Conservation (phyloP, 2,888 invertebrate species). For the Stenodema calcarata region DNA sequence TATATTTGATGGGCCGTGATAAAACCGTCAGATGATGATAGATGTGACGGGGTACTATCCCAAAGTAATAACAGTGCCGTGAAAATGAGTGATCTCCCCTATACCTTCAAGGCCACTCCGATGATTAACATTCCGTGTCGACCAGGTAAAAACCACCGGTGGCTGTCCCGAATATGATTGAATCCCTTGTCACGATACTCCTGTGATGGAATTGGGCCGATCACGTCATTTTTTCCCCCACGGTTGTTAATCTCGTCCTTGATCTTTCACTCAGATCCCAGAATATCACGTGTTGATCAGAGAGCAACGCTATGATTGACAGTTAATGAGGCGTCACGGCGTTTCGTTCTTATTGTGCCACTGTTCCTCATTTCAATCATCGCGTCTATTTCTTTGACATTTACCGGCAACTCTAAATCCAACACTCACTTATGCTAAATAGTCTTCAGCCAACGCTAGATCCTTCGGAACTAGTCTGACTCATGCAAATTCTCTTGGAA, state of each 20-base stretch:
- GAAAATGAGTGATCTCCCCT: constrained; percentile 17
- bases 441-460: too few relatives aligned
- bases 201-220: background rate
- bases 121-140: constrained; percentile 32
- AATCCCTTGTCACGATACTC: background rate
- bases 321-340: too few relatives aligned
- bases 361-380: too few relatives aligned
- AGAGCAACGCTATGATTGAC: too few relatives aligned
- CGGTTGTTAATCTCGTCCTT: background rate
- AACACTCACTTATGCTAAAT: too few relatives aligned
- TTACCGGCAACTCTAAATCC: too few relatives aligned
- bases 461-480: too few relatives aligned
- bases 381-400: too few relatives aligned
- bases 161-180: constrained; percentile 37
- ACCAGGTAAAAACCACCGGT: background rate
- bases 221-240: background rate
- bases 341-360: too few relatives aligned
- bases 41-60: background rate
- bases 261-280: background rate
- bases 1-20: constrained; percentile 29
- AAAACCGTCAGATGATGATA: constrained; percentile 21
- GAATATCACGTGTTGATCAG: background rate
- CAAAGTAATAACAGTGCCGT: constrained; percentile 11
- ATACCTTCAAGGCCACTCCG: background rate
- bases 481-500: too few relatives aligned